Conservation (phyloP, 2,113 vertebrate species). For the Leptobrachium ailaonicum region DNA sequence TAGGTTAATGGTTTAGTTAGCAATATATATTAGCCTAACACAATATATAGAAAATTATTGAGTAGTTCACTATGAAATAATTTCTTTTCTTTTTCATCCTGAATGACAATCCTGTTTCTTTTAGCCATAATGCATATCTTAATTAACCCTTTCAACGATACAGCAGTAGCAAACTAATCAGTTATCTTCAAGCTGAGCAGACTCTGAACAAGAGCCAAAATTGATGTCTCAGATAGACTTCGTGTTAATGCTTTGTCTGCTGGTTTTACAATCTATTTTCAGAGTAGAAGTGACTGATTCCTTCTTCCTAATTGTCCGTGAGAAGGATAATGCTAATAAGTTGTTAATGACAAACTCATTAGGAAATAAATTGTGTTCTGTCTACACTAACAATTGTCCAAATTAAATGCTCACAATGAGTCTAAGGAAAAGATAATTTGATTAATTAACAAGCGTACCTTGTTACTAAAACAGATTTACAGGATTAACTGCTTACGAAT, state of each 20-base stretch:
- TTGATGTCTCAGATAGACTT: constrained; percentile 10
- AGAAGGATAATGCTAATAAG: constrained; percentile 38
- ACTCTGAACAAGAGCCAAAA: constrained; percentile 12
- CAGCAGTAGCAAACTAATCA: background rate
- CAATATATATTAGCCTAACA: too few species aligned
- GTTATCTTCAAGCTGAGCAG: background rate
- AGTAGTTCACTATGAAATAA: too few species aligned
- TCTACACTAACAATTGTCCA: constrained; percentile 28
- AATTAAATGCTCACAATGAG: constrained; percentile 14
- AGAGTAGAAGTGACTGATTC: constrained; percentile 15
- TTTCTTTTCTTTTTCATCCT: too few species aligned
- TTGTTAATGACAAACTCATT: constrained; percentile 37
- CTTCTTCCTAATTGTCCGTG: constrained; percentile 27
- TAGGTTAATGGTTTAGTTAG: too few species aligned
- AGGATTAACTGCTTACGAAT: background rate
- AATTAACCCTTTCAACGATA: background rate
- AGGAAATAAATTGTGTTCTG: constrained; percentile 20
- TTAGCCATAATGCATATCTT: background rate
- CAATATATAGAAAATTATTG: too few species aligned
- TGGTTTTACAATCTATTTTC: constrained; percentile 39
- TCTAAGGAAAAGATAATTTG: background rate
- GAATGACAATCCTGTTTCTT: too few species aligned
- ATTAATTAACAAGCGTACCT: constrained; percentile 24
- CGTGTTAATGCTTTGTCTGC: background rate
- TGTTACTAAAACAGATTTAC: constrained; percentile 5